Conservation (phyloP, 2,888 invertebrate species). For the Drosophila acutilabella region DNA sequence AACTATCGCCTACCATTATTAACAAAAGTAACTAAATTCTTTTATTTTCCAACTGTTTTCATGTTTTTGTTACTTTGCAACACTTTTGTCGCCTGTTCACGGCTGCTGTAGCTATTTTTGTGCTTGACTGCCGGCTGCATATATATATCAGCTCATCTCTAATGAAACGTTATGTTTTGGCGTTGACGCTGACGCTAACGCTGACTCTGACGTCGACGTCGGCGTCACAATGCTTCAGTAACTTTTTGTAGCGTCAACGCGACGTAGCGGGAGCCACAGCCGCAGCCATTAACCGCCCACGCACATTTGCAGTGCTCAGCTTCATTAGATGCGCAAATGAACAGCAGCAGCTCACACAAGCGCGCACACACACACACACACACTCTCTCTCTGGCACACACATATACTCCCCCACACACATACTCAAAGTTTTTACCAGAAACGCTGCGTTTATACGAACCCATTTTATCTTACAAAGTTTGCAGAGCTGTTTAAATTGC, state of each 20-base stretch:
- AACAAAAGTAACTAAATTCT: neutral
- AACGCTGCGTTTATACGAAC: no score
- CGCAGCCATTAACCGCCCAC: slow-evolving; percentile 73
- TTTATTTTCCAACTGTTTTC: neutral
- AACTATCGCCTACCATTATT: neutral
- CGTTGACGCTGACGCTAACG: slow-evolving; percentile 11
- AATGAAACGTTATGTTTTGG: slow-evolving; percentile 76
- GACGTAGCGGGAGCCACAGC: slow-evolving; percentile 30
- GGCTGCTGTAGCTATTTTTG: slow-evolving; percentile 3
- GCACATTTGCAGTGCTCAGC: slow-evolving; percentile 75
- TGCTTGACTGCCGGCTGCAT: slow-evolving; percentile 41
- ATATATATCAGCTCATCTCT: slow-evolving; percentile 78
- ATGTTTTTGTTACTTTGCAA: neutral
- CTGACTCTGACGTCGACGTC: neutral
- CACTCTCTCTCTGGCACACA: neutral
- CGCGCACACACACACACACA: slow-evolving; percentile 11
- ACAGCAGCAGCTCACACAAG: slow-evolving; percentile 44
- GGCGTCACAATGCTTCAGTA: slow-evolving; percentile 39
- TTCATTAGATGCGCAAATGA: slow-evolving; percentile 77
- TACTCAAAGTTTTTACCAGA: no score
- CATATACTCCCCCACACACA: neutral
- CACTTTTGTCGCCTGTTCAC: slow-evolving; percentile 18
- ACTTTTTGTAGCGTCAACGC: slow-evolving; percentile 55
- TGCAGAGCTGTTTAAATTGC: no score
- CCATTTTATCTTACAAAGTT: no score